Conservation (phyloP, 2,888 invertebrate species). For the Lagria hirta region DNA sequence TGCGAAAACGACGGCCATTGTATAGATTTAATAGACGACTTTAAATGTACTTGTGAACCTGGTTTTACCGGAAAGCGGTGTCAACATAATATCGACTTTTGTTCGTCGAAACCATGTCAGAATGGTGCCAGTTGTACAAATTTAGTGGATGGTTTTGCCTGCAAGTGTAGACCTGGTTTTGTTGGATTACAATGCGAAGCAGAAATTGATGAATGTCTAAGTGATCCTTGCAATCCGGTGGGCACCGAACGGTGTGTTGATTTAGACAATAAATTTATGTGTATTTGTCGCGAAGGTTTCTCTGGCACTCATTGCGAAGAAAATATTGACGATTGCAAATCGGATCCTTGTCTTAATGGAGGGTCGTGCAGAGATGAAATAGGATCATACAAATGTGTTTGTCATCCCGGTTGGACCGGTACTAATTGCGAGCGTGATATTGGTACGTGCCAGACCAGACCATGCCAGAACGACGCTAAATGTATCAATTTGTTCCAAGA, state of each 20-base stretch:
- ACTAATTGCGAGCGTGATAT: conserved; percentile 83
- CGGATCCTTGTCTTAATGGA: conserved; percentile 85
- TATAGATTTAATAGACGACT: conserved; percentile 81
- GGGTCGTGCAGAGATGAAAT: conserved; percentile 85
- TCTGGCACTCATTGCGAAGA: conserved; percentile 80
- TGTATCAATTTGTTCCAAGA: conserved; percentile 92
- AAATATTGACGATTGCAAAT: conserved; percentile 85
- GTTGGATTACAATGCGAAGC: conserved; percentile 93
- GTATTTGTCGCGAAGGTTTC: conserved; percentile 88
- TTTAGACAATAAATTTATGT: conserved; percentile 81
- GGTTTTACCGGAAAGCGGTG: conserved; percentile 92
- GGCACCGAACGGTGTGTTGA: conserved; percentile 91
- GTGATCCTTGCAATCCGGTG: conserved; percentile 85
- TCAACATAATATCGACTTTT: conserved; percentile 92
- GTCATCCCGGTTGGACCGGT: conserved; percentile 86
- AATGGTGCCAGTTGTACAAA: conserved; percentile 89
- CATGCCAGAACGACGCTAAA: conserved; percentile 90
- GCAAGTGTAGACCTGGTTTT: conserved; percentile 91
- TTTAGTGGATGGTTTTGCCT: conserved; percentile 85
- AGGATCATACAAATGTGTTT: conserved; percentile 79
- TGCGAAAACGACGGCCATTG: conserved; percentile 94
- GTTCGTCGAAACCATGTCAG: conserved; percentile 85
- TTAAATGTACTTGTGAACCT: conserved; percentile 86
- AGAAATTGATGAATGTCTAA: conserved; percentile 88
- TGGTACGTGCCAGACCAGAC: conserved; percentile 80